Conservation (phyloP, 2,797 vertebrate genomes). For the Gallirallus australis region DNA sequence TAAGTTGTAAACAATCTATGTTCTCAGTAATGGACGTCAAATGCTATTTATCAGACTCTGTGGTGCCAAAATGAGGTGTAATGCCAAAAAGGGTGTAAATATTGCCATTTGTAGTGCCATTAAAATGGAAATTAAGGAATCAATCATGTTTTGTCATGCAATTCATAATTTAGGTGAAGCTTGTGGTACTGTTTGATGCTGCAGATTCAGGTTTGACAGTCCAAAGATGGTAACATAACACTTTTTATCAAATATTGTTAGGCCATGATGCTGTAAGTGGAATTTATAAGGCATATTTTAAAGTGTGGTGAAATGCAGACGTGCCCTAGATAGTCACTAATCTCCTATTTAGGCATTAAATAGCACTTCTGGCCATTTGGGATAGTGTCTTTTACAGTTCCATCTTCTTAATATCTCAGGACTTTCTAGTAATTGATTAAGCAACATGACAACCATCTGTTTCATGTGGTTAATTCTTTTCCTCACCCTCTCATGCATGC, state of each 20-base stretch:
- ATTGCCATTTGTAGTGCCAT: slow-evolving; percentile 46
- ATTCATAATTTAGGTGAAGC: slow-evolving; percentile 21
- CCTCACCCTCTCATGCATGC: not conserved
- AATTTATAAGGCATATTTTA: slow-evolving; percentile 26
- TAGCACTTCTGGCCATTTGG: not conserved
- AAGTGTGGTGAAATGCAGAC: not conserved
- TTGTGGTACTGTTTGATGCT: not conserved
- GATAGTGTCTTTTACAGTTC: not conserved
- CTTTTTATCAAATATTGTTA: slow-evolving; percentile 4
- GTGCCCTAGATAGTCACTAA: not conserved
- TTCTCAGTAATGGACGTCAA: slow-evolving; percentile 38
- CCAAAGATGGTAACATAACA: not conserved
- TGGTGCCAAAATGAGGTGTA: slow-evolving; percentile 31
- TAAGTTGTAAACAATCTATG: slow-evolving; percentile 37
- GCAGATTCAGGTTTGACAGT: slow-evolving; percentile 7
- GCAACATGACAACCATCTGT: not conserved
- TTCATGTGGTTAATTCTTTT: not conserved
- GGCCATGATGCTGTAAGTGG: not conserved
- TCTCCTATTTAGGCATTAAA: slow-evolving; percentile 4
- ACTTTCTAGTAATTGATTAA: not conserved
- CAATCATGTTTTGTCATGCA: not conserved
- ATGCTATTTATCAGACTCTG: slow-evolving; percentile 40
- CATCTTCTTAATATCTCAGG: not conserved
- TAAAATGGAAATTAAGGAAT: slow-evolving; percentile 67
- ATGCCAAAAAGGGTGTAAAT: slow-evolving; percentile 54